Evolutionary conservation across 2,113 vertebrate genomes (phyloP).

Genomic region (Psephotus haematonotus): DNA sequence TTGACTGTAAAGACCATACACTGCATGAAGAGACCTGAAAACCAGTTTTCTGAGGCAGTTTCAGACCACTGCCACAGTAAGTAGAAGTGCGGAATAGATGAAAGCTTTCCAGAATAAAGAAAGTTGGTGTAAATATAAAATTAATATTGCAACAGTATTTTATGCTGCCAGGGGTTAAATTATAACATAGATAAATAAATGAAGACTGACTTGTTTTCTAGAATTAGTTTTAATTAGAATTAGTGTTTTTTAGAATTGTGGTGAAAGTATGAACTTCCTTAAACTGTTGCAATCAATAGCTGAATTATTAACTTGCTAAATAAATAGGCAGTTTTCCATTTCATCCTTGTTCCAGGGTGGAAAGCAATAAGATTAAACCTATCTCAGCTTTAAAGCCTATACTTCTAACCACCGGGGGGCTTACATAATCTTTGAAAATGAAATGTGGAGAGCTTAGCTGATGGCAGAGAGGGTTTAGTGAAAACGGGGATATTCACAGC

Average conservation of each 20-base stretch:
- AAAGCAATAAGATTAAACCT: not conserved
- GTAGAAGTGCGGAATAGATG: rapidly evolving
- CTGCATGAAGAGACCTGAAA: not conserved
- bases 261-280: not conserved
- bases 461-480: not conserved
- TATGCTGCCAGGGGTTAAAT: not conserved
- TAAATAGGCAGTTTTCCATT: not conserved
- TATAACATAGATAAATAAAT: not conserved
- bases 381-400: not conserved
- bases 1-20: not conserved
- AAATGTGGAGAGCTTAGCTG: not conserved
- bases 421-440: not conserved
- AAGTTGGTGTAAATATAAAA: not conserved
- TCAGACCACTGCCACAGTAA: not conserved
- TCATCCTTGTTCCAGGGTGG: not conserved
- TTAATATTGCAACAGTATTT: not conserved
- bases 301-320: not conserved
- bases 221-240: not conserved
- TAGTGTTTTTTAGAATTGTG: not conserved
- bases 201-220: not conserved
- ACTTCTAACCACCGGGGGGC: not conserved
- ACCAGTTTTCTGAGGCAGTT: not conserved
- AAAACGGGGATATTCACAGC: not conserved
- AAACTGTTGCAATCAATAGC: not conserved
- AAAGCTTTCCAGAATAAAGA: not conserved